Conservation (phyloP, 2,888 invertebrate species). For the Agelastica alni region DNA sequence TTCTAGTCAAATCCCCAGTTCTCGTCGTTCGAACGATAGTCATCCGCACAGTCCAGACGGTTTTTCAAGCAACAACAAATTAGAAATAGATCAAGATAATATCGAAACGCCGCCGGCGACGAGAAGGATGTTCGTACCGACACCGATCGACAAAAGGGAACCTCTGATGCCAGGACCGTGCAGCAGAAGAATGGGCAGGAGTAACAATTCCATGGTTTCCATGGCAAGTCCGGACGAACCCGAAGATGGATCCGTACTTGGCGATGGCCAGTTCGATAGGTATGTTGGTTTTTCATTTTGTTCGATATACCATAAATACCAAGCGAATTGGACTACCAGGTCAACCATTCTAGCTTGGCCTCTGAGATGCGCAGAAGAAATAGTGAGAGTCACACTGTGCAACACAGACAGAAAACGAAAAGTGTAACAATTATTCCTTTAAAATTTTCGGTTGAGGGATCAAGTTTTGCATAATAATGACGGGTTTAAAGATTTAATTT, state of each 20-base stretch:
- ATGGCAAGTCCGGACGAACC: constrained; percentile 49
- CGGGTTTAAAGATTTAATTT: too few relatives aligned
- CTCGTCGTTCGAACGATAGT: background rate
- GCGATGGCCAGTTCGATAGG: constrained; percentile 82
- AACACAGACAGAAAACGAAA: too few relatives aligned
- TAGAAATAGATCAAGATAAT: constrained; percentile 88
- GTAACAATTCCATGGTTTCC: constrained; percentile 42
- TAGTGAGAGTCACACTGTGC: too few relatives aligned
- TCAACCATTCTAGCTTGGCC: too few relatives aligned
- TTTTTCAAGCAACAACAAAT: constrained; percentile 49
- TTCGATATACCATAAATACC: too few relatives aligned
- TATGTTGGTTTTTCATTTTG: too few relatives aligned
- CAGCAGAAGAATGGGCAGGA: constrained; percentile 57
- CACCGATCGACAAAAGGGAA: constrained; percentile 62
- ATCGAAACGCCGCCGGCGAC: constrained; percentile 88
- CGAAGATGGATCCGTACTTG: constrained; percentile 61
- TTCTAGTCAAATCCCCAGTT: background rate
- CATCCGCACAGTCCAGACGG: constrained; percentile 5
- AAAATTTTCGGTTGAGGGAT: too few relatives aligned
- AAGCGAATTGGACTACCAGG: too few relatives aligned
- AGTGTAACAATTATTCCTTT: too few relatives aligned
- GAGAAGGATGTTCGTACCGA: constrained; percentile 69
- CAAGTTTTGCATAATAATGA: too few relatives aligned
- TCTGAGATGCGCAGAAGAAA: too few relatives aligned
- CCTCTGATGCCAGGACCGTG: constrained; percentile 60